Evolutionary conservation across 2,113 vertebrate genomes (phyloP).

Genomic region (Gavia stellata): DNA sequence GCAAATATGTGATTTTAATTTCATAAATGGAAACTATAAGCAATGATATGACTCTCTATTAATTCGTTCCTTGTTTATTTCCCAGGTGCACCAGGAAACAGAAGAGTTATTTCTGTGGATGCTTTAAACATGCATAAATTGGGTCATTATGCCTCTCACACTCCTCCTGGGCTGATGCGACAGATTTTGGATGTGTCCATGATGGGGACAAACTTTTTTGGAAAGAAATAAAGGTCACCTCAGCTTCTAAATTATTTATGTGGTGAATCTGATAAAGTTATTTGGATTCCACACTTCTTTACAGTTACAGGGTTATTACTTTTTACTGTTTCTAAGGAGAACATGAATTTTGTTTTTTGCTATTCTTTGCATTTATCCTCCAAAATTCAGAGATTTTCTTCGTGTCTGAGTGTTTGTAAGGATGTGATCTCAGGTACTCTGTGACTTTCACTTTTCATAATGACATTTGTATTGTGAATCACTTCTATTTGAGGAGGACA

Average conservation of each 20-base stretch:
- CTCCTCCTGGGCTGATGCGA: conserved; percentile 81
- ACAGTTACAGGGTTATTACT: not conserved
- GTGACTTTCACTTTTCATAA: not conserved
- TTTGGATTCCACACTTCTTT: not conserved
- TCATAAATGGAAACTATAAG: not conserved
- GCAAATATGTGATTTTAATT: not conserved
- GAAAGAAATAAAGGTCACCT: conserved; percentile 82
- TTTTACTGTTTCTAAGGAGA: not conserved
- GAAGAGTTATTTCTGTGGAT: conserved; percentile 83
- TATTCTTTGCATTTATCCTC: not conserved
- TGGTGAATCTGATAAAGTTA: not conserved
- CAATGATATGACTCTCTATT: no score
- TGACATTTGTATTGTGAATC: not conserved
- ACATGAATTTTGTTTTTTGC: not conserved
- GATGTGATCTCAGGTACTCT: not conserved
- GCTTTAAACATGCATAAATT: conserved; percentile 87
- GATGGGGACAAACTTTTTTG: conserved; percentile 82
- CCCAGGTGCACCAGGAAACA: conserved; percentile 79
- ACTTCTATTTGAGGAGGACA: not conserved
- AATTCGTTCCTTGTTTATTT: not conserved
- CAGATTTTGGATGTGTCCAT: conserved; percentile 85
- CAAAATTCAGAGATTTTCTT: not conserved
- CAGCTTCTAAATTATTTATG: not conserved
- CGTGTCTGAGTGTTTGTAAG: not conserved
- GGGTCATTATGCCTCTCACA: conserved; percentile 83